A percentile compares a stretch with the other conserved stretches of the same genome.
Conservation (phyloP, 1,140 invertebrate species). For the Drosophila littoralis region DNA sequence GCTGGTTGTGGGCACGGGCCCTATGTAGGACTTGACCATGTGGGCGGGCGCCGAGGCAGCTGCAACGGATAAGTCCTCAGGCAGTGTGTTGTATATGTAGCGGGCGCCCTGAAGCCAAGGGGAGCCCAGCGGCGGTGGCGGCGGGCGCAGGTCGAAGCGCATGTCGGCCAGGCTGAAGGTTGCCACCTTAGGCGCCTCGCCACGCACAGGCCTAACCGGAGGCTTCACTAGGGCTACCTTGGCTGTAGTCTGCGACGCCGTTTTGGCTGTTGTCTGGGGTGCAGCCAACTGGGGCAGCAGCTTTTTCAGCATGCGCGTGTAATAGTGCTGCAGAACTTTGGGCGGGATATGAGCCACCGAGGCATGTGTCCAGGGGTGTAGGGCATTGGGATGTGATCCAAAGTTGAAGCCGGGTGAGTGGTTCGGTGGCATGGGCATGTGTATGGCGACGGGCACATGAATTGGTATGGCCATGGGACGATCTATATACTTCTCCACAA, state of each 20-base stretch:
- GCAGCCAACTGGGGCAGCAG: constrained; percentile 59
- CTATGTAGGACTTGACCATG: constrained; percentile 65
- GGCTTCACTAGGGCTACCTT: constrained; percentile 43
- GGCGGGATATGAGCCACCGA: constrained; percentile 62
- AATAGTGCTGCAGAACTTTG: constrained; percentile 76
- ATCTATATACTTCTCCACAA: constrained; percentile 86
- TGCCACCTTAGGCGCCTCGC: constrained; percentile 65
- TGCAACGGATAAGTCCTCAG: constrained; percentile 61
- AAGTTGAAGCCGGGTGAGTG: constrained; percentile 39
- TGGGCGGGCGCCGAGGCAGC: constrained; percentile 55
- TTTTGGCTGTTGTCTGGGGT: constrained; percentile 29
- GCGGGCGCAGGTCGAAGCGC: constrained; percentile 72
- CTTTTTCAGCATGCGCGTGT: constrained; percentile 77
- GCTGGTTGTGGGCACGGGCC: constrained; percentile 75
- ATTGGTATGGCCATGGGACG: constrained; percentile 85
- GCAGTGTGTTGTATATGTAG: constrained; percentile 78
- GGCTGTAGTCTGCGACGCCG: constrained; percentile 12
- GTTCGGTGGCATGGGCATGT: constrained; percentile 67
- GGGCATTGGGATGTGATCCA: constrained; percentile 48
- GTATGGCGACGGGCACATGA: constrained; percentile 84
- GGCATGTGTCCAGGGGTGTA: constrained; percentile 54
- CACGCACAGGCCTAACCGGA: constrained; percentile 48
- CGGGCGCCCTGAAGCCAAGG: constrained; percentile 71
- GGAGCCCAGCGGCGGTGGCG: constrained; percentile 66
- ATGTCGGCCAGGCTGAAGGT: constrained; percentile 75